Evolutionary conservation across 2,113 vertebrate genomes (phyloP), one percentile per base, ranked within the genome.

Genomic region (Ursus arctos): DNA sequence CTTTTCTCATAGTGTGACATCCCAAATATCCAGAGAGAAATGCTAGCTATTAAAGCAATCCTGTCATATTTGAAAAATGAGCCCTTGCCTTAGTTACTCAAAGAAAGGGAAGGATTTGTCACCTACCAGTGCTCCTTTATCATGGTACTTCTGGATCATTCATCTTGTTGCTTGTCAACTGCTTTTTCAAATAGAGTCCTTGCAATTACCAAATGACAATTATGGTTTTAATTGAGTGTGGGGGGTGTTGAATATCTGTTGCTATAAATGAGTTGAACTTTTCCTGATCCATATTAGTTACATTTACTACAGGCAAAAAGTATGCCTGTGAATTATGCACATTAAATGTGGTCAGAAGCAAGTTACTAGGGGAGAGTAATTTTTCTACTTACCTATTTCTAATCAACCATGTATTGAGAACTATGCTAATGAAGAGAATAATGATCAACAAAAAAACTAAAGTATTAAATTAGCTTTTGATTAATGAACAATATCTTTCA

Each of bases 51-150:
- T 53, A 85, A 88, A 87, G 33, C 33, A 83, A 88, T 80, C 31
- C 28, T 94, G 69, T 97, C 74, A 57, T 49, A 69, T 92, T n/a
- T 94, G 74, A 96, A 89, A 98, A 94, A 92, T 80, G 57, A 96
- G 43, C 0, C 67, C 92, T 77, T 89, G 31, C 43, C 18, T 95
- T 87, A 88, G n/a, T 31, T 93, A 81, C 10, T 72, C 51, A 65
- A 59, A 74, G 51, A 72, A 65, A 81, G 24, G 13, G 18, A 67
- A 81, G 65, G 36, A 12, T 67, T 77, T 91, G 57, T 71, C 33
- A 59, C 43, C 71, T 80, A 31, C 19, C 3, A 4, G 2, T 31
- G 13, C n/a, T 47, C 51, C 83, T 91, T 91, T 22, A 57, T 65
- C 43, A 16, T 2, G 22, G 19, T n/a, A 4, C 24, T 76, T 94